Conservation (phyloP, 2,113 vertebrate genomes). For the Grallaria varia region DNA sequence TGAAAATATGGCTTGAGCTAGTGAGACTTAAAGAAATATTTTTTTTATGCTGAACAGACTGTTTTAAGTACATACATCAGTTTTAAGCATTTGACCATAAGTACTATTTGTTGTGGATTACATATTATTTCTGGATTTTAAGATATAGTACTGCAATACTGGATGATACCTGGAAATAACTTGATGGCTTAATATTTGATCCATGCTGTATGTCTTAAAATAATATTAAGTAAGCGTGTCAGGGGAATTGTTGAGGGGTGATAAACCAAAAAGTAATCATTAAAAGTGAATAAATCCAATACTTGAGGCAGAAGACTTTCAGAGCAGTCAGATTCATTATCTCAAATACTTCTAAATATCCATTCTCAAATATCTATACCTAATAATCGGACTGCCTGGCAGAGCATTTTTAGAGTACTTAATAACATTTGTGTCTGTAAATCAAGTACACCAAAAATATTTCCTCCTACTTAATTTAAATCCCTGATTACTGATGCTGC, state of each 20-base stretch:
- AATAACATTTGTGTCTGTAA: conserved; percentile 8
- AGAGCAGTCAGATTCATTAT: conserved; percentile 24
- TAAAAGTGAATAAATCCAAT: conserved; percentile 12
- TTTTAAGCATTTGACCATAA: not conserved
- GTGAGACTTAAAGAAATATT: not conserved
- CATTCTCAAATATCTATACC: not conserved
- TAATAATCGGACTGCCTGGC: not conserved
- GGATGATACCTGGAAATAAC: not conserved
- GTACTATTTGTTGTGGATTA: not conserved
- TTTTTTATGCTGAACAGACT: not conserved
- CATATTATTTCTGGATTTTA: not conserved
- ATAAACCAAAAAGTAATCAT: not conserved
- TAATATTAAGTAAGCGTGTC: not conserved
- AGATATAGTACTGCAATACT: not conserved
- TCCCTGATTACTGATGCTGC: not conserved
- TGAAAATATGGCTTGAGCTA: not conserved
- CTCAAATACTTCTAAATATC: not conserved
- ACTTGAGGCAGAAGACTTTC: conserved; percentile 24
- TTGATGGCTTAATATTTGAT: not conserved
- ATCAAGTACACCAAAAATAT: conserved; percentile 39
- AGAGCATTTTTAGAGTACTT: conserved; percentile 41
- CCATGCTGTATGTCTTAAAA: not conserved
- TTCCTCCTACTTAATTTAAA: conserved; percentile 18
- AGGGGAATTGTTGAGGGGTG: not conserved
- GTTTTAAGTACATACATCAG: not conserved